These are phyloP conservation scores for Aethes cnicana DNA, from an alignment of 2,888 invertebrate species.

Conservation along the genomic window DNA sequence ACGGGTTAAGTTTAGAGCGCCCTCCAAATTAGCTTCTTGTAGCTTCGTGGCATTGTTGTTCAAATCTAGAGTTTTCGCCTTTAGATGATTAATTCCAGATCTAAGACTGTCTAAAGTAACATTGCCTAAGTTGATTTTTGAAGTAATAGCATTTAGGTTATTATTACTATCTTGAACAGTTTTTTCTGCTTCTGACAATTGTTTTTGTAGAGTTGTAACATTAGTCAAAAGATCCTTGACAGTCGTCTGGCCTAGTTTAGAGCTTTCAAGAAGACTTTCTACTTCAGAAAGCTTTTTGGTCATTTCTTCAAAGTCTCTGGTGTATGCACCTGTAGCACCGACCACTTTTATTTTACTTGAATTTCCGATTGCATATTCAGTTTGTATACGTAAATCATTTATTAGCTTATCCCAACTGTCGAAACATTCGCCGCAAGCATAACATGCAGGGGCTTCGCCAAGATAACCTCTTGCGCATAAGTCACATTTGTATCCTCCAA, in stretches of 20 bases:
- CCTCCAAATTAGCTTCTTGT: conserved; percentile 97
- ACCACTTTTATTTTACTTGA: conserved; percentile 97
- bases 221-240: conserved; percentile 84
- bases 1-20: conserved; percentile 95
- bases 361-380: conserved; percentile 89
- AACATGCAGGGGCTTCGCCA: conserved; percentile 94
- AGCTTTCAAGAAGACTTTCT: conserved; percentile 89
- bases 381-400: conserved; percentile 86
- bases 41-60: conserved; percentile 94
- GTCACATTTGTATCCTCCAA: conserved; percentile 97
- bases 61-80: conserved; percentile 87
- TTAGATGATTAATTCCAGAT: conserved; percentile 84
- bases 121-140: conserved; percentile 87
- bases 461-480: conserved; percentile 95
- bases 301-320: conserved; percentile 96
- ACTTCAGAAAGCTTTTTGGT: conserved; percentile 92
- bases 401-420: conserved; percentile 98
- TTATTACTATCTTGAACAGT: conserved; percentile 78
- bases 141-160: conserved; percentile 85
- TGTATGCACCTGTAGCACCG: conserved; percentile 98
- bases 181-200: conserved; percentile 85
- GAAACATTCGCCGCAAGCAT: conserved; percentile 99
- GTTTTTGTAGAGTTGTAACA: conserved; percentile 82
- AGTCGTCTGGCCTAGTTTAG: conserved; percentile 87
- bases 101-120: conserved; percentile 86